Evolutionary conservation across 2,113 vertebrate species (phyloP).

Genomic region (Toxotes chatareus): DNA sequence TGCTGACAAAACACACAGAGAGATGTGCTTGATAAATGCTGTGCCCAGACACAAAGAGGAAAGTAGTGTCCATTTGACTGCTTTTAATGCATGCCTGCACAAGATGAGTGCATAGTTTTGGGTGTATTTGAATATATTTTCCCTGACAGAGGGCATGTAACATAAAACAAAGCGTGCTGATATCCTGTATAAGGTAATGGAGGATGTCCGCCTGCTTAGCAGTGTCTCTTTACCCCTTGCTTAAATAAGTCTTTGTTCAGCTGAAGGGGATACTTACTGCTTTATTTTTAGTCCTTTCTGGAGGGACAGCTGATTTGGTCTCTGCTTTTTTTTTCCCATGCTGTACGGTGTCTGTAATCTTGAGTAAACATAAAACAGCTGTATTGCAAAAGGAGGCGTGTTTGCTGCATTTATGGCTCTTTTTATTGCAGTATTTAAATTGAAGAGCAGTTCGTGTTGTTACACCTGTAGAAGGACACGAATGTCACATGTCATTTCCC

Average conservation of each 20-base stretch:
- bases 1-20: slow-evolving; percentile 1
- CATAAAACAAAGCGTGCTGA: slow-evolving; percentile 7
- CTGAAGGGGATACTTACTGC: neutral
- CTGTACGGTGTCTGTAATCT: slow-evolving; percentile 12
- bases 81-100: neutral
- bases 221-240: slow-evolving; percentile 42
- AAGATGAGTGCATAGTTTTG: neutral
- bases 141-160: neutral
- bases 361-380: slow-evolving; percentile 5
- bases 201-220: slow-evolving; percentile 49
- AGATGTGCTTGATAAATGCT: neutral
- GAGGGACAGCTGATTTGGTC: neutral
- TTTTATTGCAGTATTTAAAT: slow-evolving; percentile 38
- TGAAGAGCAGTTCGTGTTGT: neutral
- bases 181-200: slow-evolving; percentile 38
- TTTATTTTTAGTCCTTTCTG: neutral
- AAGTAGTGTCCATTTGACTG: neutral
- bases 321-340: neutral
- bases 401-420: slow-evolving; percentile 44
- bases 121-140: slow-evolving; percentile 47
- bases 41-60: neutral
- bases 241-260: slow-evolving; percentile 49
- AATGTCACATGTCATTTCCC: slow-evolving; percentile 13
- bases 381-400: slow-evolving; percentile 11
- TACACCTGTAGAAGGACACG: neutral